Conservation (phyloP, 2,113 vertebrate species). For the Madoqua kirkii region DNA sequence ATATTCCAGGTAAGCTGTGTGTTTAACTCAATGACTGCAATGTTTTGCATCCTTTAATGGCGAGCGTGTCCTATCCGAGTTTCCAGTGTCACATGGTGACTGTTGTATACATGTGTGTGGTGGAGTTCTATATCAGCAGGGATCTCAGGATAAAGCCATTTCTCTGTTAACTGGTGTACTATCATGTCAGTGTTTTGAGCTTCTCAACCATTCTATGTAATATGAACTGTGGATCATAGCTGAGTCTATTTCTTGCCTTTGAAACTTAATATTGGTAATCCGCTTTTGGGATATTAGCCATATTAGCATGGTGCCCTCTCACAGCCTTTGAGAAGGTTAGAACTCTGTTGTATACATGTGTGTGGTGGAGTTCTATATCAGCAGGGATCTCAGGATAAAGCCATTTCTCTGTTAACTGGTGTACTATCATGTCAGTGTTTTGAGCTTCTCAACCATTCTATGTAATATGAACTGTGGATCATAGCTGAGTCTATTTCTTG, state of each 20-base stretch:
- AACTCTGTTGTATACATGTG: constrained; percentile 11
- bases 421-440: constrained; percentile 82
- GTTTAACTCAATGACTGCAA: not conserved
- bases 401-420: constrained; percentile 1
- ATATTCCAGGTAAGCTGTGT: constrained; percentile 92
- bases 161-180: constrained; percentile 61
- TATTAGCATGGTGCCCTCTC: constrained; percentile 38
- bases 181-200: constrained; percentile 80
- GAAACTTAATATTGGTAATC: constrained; percentile 79
- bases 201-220: constrained; percentile 74
- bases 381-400: constrained; percentile 30
- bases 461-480: constrained; percentile 81
- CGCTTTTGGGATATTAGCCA: constrained; percentile 62
- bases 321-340: not conserved
- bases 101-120: constrained; percentile 31
- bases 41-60: not conserved
- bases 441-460: constrained; percentile 69
- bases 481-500: constrained; percentile 82
- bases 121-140: not conserved
- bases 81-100: not conserved
- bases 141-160: constrained; percentile 41
- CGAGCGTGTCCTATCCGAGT: not conserved
- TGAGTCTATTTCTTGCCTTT: constrained; percentile 81
- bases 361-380: constrained; percentile 7
- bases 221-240: constrained; percentile 79